These are phyloP conservation scores for Caenorhabditis brenneri DNA, from an alignment of 1,140 invertebrate genomes.

Conservation along the genomic window DNA sequence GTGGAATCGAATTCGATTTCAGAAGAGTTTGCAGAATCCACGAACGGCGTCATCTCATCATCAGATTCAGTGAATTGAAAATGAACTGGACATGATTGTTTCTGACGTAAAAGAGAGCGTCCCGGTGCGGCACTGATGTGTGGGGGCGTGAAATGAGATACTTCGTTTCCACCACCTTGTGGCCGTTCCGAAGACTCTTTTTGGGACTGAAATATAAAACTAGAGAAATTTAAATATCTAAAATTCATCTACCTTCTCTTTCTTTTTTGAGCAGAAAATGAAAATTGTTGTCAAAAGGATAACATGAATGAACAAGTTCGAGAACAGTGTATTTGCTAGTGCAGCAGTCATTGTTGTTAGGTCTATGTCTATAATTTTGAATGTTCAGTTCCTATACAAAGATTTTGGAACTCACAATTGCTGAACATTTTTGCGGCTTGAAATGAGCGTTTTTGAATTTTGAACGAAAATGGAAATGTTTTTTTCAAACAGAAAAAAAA, in stretches of 20 bases:
- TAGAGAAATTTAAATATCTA: too few species aligned
- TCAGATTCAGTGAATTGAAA: not conserved
- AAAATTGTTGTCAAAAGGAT: not conserved
- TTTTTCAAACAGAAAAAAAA: too few species aligned
- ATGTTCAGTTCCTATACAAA: not conserved
- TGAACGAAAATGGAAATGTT: not conserved
- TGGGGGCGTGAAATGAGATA: slow-evolving; percentile 3
- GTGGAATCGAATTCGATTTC: slow-evolving; percentile 2
- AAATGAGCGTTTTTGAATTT: not conserved
- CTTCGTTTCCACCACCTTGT: not conserved
- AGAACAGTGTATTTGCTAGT: not conserved
- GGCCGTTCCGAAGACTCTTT: not conserved
- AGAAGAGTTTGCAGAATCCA: not conserved
- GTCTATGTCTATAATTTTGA: not conserved
- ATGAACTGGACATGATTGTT: not conserved
- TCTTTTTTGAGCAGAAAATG: not conserved
- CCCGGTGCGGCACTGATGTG: not conserved
- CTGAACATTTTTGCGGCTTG: not conserved
- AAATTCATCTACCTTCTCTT: not conserved
- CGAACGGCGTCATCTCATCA: not conserved
- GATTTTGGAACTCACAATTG: not conserved
- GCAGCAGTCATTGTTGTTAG: too few species aligned
- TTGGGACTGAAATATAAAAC: not conserved
- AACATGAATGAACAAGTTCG: not conserved
- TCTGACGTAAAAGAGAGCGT: not conserved